Base-by-base conservation (phyloP, 2,888 invertebrate genomes). In the Mechanitis messenoides region DNA sequence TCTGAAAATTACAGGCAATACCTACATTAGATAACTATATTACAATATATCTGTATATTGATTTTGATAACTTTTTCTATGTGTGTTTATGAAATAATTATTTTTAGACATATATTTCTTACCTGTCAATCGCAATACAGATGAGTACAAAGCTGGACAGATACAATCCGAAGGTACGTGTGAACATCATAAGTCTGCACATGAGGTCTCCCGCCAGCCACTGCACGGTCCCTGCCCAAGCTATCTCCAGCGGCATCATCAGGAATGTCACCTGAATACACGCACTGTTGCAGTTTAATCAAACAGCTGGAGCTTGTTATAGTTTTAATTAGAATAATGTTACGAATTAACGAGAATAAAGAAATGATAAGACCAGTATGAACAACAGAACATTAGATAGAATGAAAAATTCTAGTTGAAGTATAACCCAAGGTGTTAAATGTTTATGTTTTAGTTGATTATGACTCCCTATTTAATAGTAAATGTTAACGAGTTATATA, bases 191-290 rank as follows among this genome's bases (percentile, higher is more conserved):
- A 71, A 96, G 91, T 50, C 97, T 92, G 79, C 97, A 97, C 92
- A 95, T 92, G 7, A 93, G 89, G 83, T 97, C 97, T 0, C 96
- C 96, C 0, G 95, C 96, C 76, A 92, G 91, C 97, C 97, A 97
- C 72, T 93, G 92, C 59, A 97, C 97, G 2, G 97, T 97, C 64
- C 92, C 92, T 0, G 95, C 94, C 97, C 97, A 97, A 71, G 92
- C 95, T 61, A 97, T 96, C 91, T 97, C 97, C 77, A 96, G 83
- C 33, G 97, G 97, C 96, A 97, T 97, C 93, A 96, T 93, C 60
- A 97, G 90, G 78, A 96, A 95, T 58, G 96, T 96, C 57, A 95
- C 95, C 95, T 95, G 88, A 42, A 83, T 80, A 66, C 68, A 71
- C 56, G 68, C 71, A 66, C 67, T 70, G 66, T 65, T 68, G 61